Conservation (phyloP, 2,797 vertebrate species). For the Linurgus olivaceus region DNA sequence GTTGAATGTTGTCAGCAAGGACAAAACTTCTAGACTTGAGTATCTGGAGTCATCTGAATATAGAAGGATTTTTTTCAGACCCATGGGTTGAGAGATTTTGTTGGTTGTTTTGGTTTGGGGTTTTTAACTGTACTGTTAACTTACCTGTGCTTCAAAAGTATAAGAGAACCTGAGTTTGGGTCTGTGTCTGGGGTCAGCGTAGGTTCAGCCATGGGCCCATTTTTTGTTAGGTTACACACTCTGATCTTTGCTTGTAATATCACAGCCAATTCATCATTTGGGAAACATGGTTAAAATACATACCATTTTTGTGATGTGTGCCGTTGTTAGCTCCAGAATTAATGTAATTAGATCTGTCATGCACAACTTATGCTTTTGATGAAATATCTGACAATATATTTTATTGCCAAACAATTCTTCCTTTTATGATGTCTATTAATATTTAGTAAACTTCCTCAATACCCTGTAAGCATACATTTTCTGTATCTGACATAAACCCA, state of each 20-base stretch:
- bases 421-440: background rate
- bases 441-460: background rate
- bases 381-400: background rate
- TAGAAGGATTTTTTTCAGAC: background rate
- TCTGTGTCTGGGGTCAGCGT: background rate
- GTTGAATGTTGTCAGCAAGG: background rate
- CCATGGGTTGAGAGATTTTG: rapidly evolving
- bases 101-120: background rate
- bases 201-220: background rate
- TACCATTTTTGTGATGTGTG: background rate
- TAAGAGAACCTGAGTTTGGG: background rate
- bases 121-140: background rate
- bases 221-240: background rate
- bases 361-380: background rate
- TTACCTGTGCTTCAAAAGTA: background rate
- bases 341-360: background rate
- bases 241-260: background rate
- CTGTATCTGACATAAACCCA: background rate
- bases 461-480: background rate
- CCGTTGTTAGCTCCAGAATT: background rate
- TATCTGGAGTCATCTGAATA: rapidly evolving
- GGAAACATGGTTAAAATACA: background rate
- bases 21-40: background rate
- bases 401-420: background rate
- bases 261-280: background rate